Evolutionary conservation across 2,888 invertebrate genomes (phyloP).

Genomic region (Acronicta aceris): DNA sequence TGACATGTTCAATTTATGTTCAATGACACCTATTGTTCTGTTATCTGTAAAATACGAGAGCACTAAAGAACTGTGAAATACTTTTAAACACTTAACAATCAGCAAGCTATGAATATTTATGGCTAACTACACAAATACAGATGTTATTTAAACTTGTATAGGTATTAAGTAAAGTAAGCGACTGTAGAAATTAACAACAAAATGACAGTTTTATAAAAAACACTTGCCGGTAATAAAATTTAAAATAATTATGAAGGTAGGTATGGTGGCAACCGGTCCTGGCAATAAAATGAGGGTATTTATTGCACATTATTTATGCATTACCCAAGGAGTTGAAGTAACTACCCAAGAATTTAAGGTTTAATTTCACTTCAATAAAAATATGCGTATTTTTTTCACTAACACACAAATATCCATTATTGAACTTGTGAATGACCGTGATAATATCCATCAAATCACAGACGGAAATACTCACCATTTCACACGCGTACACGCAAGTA

Average conservation of each 20-base stretch:
- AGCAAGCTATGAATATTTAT: not conserved
- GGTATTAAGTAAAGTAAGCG: too few relatives aligned
- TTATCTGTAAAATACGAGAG: constrained; percentile 18
- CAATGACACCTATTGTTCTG: constrained; percentile 43
- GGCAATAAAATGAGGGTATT: constrained; percentile 8
- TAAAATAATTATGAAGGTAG: constrained; percentile 21
- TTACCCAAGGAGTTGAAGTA: not conserved
- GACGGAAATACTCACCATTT: constrained; percentile 72
- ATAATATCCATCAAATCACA: constrained; percentile 25
- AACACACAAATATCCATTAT: constrained; percentile 5
- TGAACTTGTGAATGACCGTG: constrained; percentile 28
- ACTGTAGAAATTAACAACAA: not conserved
- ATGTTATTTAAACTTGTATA: constrained; percentile 12
- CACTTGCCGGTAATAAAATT: not conserved
- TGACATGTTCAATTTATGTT: constrained; percentile 19
- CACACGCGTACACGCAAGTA: constrained; percentile 60
- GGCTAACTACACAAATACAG: not conserved
- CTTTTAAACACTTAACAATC: constrained; percentile 21
- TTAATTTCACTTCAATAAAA: constrained; percentile 1
- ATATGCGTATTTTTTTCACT: not conserved
- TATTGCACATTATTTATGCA: not conserved
- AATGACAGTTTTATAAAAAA: not conserved
- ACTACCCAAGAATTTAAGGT: not conserved
- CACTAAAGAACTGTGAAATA: constrained; percentile 22
- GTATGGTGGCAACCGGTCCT: not conserved